Conservation (phyloP, 2,113 vertebrate genomes). For the Rhodinocichla rosea region DNA sequence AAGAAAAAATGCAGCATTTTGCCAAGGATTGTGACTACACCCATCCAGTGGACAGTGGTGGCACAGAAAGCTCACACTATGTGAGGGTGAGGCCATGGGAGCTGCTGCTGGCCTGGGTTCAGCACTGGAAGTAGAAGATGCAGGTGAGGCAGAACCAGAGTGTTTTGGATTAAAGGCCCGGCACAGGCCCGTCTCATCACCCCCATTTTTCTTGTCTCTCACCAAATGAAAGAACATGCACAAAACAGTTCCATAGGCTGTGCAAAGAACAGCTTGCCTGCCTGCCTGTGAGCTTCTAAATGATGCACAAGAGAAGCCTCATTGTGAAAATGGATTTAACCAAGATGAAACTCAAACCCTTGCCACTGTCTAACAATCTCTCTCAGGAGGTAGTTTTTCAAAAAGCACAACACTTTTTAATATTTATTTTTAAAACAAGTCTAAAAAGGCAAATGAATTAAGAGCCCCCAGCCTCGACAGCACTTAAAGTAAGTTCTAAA, state of each 20-base stretch:
- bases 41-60: fast-evolving
- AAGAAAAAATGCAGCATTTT: neutral
- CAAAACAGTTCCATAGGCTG: neutral
- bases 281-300: neutral
- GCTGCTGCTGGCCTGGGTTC: neutral
- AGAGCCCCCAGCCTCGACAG: neutral
- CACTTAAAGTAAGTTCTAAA: neutral
- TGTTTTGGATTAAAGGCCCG: neutral
- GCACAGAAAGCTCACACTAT: neutral
- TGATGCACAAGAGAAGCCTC: fast-evolving
- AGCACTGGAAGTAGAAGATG: neutral
- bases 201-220: neutral
- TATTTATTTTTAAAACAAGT: neutral
- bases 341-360: neutral
- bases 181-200: fast-evolving
- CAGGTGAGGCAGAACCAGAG: neutral
- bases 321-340: neutral
- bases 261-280: neutral
- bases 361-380: neutral
- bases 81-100: neutral
- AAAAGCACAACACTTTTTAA: neutral
- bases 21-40: neutral
- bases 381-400: neutral
- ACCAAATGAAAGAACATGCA: neutral
- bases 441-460: neutral